Evolutionary conservation across 1,140 invertebrate genomes (phyloP).

Genomic region (Ctenoplectra terminalis): DNA sequence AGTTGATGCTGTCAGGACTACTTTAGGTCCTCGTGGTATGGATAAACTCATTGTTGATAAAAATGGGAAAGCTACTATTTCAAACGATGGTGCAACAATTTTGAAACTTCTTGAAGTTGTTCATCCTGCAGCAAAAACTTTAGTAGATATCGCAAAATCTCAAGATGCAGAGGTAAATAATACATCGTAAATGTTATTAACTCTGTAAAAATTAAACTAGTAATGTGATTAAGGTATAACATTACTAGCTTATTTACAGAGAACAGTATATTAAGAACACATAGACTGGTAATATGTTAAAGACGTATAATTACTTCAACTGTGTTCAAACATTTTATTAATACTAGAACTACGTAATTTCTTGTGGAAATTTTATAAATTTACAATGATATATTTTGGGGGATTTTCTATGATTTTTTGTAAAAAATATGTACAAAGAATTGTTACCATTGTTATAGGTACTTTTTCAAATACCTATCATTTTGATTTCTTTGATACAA

Average conservation of each 20-base stretch:
- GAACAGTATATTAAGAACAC: conserved; percentile 66
- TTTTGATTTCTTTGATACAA: no score
- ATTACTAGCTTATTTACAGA: conserved; percentile 53
- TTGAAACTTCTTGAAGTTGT: conserved; percentile 98
- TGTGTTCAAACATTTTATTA: conserved; percentile 63
- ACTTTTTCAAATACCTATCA: no score
- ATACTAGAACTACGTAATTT: no score
- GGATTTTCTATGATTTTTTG: no score
- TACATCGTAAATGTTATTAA: neutral
- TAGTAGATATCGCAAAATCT: conserved; percentile 99
- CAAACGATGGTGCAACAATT: conserved; percentile 99
- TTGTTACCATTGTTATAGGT: no score
- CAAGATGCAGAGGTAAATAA: conserved; percentile 97
- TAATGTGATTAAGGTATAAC: conserved; percentile 29
- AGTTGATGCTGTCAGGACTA: conserved; percentile 97
- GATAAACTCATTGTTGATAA: conserved; percentile 98
- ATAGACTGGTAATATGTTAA: conserved; percentile 72
- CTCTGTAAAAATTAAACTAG: conserved; percentile 22
- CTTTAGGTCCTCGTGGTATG: conserved; percentile 99
- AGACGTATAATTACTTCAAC: conserved; percentile 71
- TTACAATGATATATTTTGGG: no score
- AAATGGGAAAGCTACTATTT: conserved; percentile 96
- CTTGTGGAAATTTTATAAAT: no score
- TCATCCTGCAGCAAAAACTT: conserved; percentile 98
- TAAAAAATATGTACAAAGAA: no score